Evolutionary conservation across 30 jellyfish, hydroid and myxozoan species (phyloP).

Genomic region (Aurelia coerulea): DNA sequence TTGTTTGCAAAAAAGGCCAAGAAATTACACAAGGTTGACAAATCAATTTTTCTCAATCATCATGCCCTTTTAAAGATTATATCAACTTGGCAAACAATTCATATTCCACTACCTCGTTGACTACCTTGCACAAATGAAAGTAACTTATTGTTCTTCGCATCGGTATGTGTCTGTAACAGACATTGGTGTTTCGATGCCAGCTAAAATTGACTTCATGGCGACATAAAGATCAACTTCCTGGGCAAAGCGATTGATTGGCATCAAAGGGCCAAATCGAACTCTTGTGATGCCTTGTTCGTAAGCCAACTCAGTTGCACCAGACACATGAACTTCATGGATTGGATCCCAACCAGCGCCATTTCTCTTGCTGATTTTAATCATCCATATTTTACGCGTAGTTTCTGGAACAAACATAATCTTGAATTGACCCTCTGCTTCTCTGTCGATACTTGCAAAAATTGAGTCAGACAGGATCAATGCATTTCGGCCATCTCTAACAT

Average conservation of each 20-base stretch:
- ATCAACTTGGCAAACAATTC: too few species aligned
- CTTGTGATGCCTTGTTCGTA: conserved; percentile 8
- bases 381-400: neutral
- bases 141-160: neutral
- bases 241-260: neutral
- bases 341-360: neutral
- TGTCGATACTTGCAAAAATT: conserved; percentile 10
- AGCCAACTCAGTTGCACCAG: conserved; percentile 5
- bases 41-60: too few species aligned
- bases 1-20: too few species aligned
- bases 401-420: conserved; percentile 1
- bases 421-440: conserved; percentile 5
- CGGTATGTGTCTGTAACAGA: conserved; percentile 10
- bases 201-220: neutral
- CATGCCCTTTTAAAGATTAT: too few species aligned
- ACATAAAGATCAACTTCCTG: neutral
- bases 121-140: too few species aligned
- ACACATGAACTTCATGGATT: neutral
- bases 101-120: too few species aligned
- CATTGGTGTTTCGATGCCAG: neutral
- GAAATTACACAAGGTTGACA: too few species aligned
- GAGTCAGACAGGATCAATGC: conserved; percentile 7
- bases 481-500: neutral
- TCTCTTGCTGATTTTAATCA: conserved; percentile 1
- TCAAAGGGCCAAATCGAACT: neutral